These are phyloP conservation scores for Agrochola lota DNA, from an alignment of 2,888 invertebrate species.

Conservation along the genomic window DNA sequence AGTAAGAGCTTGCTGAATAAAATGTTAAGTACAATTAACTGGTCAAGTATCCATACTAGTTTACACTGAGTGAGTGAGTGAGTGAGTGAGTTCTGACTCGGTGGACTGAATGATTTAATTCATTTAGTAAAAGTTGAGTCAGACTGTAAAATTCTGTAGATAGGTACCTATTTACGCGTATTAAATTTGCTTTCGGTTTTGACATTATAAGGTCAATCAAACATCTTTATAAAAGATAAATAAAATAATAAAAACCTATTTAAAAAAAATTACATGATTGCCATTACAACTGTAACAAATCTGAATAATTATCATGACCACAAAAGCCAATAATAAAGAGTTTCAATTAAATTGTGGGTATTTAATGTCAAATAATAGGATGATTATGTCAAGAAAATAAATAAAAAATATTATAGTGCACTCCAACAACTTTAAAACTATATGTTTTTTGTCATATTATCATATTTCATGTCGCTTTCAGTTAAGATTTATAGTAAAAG, in stretches of 20 bases:
- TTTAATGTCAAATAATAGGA: too few species aligned
- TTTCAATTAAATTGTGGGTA: too few species aligned
- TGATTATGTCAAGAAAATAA: too few species aligned
- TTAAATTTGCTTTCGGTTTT: background rate
- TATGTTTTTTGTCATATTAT: background rate
- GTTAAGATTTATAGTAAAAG: background rate
- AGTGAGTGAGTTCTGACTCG: conserved; percentile 5
- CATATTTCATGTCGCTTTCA: background rate
- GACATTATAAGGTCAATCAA: background rate
- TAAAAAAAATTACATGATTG: too few species aligned
- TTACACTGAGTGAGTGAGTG: conserved; percentile 38
- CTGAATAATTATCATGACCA: too few species aligned
- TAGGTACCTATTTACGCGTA: background rate
- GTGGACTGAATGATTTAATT: conserved; percentile 43
- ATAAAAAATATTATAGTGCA: background rate
- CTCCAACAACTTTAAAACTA: background rate
- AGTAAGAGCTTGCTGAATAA: conserved; percentile 70
- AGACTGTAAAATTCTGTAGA: background rate
- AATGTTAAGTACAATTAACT: conserved; percentile 71
- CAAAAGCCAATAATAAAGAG: too few species aligned
- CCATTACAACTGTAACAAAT: too few species aligned
- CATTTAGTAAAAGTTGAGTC: conserved; percentile 21
- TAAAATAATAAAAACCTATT: too few species aligned
- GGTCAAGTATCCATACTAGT: conserved; percentile 46
- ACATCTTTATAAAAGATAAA: too few species aligned